Evolutionary conservation across 2,888 invertebrate species (phyloP).

Genomic region (Ectemnius lituratus): DNA sequence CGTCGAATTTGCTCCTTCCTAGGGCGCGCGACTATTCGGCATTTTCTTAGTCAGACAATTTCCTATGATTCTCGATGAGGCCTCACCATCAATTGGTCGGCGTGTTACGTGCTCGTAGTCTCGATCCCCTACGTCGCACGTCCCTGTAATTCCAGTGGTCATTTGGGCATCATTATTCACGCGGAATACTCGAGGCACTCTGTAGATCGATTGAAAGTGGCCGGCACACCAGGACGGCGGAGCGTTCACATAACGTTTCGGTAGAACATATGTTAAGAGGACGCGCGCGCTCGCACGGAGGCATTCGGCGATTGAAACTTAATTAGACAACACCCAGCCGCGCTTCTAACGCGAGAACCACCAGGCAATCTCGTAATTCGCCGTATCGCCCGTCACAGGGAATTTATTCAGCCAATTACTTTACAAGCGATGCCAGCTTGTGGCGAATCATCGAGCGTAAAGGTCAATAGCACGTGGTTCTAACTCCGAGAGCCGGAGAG

Average conservation of each 20-base stretch:
- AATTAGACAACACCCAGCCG: conserved; percentile 16
- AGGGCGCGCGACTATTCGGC: neutral
- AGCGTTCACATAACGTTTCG: conserved; percentile 8
- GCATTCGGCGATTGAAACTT: conserved; percentile 16
- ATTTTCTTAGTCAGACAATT: conserved; percentile 40
- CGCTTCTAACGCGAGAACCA: conserved; percentile 4
- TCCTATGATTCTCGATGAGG: conserved; percentile 42
- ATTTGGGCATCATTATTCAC: conserved; percentile 5
- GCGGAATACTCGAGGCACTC: neutral
- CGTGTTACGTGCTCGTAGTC: conserved; percentile 2
- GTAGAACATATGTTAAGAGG: neutral
- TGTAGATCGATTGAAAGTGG: conserved; percentile 8
- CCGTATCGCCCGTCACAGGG: conserved; percentile 34
- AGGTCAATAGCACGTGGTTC: conserved; percentile 59
- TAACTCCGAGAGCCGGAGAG: conserved; percentile 29
- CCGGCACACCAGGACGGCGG: neutral
- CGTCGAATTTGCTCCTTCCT: no score
- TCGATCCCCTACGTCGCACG: conserved; percentile 3
- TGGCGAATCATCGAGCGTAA: conserved; percentile 59
- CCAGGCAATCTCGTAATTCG: conserved; percentile 20
- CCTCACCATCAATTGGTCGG: conserved; percentile 21
- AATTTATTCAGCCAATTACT: conserved; percentile 56
- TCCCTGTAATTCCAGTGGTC: conserved; percentile 10
- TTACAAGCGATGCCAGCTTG: conserved; percentile 45
- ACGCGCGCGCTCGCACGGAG: neutral